Conservation (phyloP, 2,113 vertebrate genomes). For the Gambusia affinis region DNA sequence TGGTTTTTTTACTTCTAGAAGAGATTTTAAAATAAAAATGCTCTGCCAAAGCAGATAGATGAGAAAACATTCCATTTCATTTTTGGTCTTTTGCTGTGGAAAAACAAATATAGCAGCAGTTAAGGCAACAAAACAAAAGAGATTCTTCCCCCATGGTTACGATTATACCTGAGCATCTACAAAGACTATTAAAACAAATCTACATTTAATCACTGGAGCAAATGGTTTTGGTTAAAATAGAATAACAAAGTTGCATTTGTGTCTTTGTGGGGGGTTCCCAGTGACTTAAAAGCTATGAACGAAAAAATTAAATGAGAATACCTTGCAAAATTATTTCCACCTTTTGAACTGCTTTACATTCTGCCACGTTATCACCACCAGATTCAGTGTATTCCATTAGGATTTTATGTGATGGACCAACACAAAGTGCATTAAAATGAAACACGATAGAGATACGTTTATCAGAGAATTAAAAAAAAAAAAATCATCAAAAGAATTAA, state of each 20-base stretch:
- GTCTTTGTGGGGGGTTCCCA: neutral
- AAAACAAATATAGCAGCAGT: constrained; percentile 67
- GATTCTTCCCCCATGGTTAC: constrained; percentile 66
- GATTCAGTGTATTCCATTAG: too few relatives aligned
- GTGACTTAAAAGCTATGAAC: constrained; percentile 15
- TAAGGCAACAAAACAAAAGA: constrained; percentile 56
- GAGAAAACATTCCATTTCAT: constrained; percentile 32
- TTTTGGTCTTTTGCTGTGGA: constrained; percentile 55
- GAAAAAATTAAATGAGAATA: constrained; percentile 31
- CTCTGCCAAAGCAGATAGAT: constrained; percentile 8
- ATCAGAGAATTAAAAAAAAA: too few relatives aligned
- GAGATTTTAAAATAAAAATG: constrained; percentile 7
- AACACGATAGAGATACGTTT: too few relatives aligned
- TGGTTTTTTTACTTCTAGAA: constrained; percentile 16
- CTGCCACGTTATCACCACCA: too few relatives aligned
- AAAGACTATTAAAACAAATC: constrained; percentile 35
- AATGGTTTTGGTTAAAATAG: constrained; percentile 17
- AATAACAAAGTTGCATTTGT: constrained; percentile 13
- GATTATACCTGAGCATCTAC: constrained; percentile 73
- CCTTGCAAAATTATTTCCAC: neutral
- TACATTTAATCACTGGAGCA: constrained; percentile 30
- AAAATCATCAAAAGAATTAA: too few relatives aligned
- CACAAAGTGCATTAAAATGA: too few relatives aligned
- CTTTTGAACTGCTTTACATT: neutral
- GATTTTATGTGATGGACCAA: too few relatives aligned